Evolutionary conservation across 2,113 vertebrate genomes (phyloP), one percentile per base, ranked within the genome.

Genomic region (Ptilorrhoa leucosticta): DNA sequence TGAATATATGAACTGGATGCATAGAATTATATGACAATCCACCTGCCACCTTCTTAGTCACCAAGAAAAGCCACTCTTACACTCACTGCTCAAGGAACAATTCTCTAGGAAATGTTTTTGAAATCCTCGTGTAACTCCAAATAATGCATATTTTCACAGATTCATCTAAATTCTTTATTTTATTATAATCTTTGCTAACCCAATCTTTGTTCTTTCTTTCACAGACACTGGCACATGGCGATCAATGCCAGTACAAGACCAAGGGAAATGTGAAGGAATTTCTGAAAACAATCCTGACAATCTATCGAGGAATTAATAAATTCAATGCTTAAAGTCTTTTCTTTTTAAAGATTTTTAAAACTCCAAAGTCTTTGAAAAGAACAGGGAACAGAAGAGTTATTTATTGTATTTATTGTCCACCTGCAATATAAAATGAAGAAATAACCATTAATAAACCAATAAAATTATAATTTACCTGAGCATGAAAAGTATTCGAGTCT

Each of bases 331-430:
- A 82, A n/a, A 19, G 15, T 4, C 37, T 53, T n/a, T 1, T 51
- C 31, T 54, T 26, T 8, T 42, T 24, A 9, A 3, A 56, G 31
- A 69, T 15, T 13, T 78, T 68, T 39, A 7, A 30, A 35, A 3
- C 2, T 12, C 6, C 9, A 11, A 84, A 17, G 19, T 50, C 45
- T 66, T 71, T 13, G 1, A 44, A 33, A 75, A 65, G 31, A 78
- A 86, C 7, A 5, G 68, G 8, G 26, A 58, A 28, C 30, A 57
- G 35, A 60, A 65, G 48, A 61, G 33, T 89, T 97, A 96, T 97
- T 97, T 97, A 96, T 97, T 96, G 56, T 97, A 97, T 96, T 97
- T 96, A 96, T 96, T 96, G 51, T 31, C 26, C 14, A 53, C 7
- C 51, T 56, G 45, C 42, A 76, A 48, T 50, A 61, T 17, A 60